Percentiles rank a stretch among this genome's conserved stretches.
Conservation (phyloP, 2,888 invertebrate genomes). For the Trissoscelio sp. region DNA sequence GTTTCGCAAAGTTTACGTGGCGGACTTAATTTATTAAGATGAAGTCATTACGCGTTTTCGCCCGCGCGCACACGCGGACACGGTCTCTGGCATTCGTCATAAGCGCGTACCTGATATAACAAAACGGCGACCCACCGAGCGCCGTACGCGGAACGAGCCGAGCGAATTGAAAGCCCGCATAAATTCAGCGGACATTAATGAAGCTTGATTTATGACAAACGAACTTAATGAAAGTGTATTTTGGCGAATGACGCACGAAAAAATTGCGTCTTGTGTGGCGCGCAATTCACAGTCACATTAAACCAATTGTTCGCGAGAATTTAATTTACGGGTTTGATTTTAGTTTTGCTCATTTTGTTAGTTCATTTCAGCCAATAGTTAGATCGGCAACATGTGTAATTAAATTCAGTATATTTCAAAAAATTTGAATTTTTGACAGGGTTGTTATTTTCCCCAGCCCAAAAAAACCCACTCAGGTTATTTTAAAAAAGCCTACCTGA, state of each 20-base stretch:
- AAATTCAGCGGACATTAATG: conserved; percentile 65
- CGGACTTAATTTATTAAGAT: conserved; percentile 81
- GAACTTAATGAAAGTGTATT: conserved; percentile 67
- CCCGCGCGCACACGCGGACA: conserved; percentile 72
- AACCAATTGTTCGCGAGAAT: conserved; percentile 5
- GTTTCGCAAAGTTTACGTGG: conserved; percentile 76
- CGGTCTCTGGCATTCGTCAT: conserved; percentile 79
- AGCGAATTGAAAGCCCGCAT: conserved; percentile 65
- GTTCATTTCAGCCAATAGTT: too few relatives aligned
- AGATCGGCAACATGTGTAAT: too few relatives aligned
- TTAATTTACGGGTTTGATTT: neutral
- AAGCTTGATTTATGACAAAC: conserved; percentile 66
- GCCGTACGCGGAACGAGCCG: conserved; percentile 46
- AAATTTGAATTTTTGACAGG: too few relatives aligned
- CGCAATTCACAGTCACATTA: conserved; percentile 1
- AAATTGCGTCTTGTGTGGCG: conserved; percentile 54
- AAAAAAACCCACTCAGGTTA: too few relatives aligned
- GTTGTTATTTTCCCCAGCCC: too few relatives aligned
- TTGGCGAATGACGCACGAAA: conserved; percentile 55
- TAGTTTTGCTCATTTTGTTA: too few relatives aligned
- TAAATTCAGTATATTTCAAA: too few relatives aligned
- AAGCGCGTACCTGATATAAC: conserved; percentile 73
- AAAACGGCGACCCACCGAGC: conserved; percentile 56
- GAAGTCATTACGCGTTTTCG: conserved; percentile 75
- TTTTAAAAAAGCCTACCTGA: too few relatives aligned